Evolutionary conservation across 1,140 invertebrate species (phyloP), one percentile per base, ranked within the genome.

Genomic region (Zaprionus lachaisei): DNA sequence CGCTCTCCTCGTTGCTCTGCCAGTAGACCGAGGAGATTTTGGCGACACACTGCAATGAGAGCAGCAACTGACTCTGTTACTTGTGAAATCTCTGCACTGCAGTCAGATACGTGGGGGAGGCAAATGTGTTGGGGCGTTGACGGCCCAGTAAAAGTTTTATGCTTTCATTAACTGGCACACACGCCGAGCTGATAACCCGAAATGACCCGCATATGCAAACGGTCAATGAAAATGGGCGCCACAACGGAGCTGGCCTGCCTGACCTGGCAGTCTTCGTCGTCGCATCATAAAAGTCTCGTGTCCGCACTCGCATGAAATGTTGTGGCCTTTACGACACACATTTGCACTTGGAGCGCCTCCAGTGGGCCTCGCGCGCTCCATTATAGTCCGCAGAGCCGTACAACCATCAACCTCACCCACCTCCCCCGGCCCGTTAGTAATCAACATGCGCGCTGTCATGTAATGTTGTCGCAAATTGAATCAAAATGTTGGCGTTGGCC

Each of bases 11-110:
- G 87, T 97, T 97, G 91, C 95, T 97, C 67, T 96, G 94, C 94
- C 95, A 96, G 93, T 97, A 97, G 5, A 97, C 95, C 15, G 96
- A 96, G 2, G 96, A 96, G 92, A 97, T 97, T 57, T 96, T 97
- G 11, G 97, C 97, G 82, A 97, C 94, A 94, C 97, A 98, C 94
- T 95, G 72, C 70, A 86, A 75, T 28, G 55, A 67, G 60, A 51
- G 49, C 26, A 55, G 28, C 14, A 38, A 9, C 37, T 12, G 7
- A 38, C 22, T 47, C n/a, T 47, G 41, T 47, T 47, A 47, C 65
- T 56, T 77, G 87, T 83, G 77, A 86, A 86, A 87, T 87, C 73
- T 80, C 66, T 78, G 77, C 65, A 64, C 78, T 65, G 49, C 67
- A 77, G 76, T 70, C 64, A 12, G 49, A 20, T 34, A 60, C 28